Evolutionary conservation across 2,797 vertebrate species (phyloP).

Genomic region (Gymnothorax reevesii): DNA sequence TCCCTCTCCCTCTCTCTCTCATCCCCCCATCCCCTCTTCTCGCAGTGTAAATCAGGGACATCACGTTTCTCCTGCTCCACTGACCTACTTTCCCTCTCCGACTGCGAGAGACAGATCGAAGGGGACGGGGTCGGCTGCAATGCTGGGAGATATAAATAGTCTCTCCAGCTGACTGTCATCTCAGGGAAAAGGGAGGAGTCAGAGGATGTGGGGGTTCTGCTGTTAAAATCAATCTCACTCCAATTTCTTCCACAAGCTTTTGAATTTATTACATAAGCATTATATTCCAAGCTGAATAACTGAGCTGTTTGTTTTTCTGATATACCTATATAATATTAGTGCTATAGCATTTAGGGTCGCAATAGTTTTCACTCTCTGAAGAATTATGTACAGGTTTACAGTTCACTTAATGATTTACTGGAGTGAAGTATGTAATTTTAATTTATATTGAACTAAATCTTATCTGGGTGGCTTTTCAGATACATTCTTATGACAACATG

Average conservation of each 20-base stretch:
- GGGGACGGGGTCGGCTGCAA: conserved; percentile 60
- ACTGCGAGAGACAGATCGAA: conserved; percentile 54
- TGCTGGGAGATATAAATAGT: conserved; percentile 72
- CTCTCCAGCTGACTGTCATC: conserved; percentile 73
- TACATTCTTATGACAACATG: neutral
- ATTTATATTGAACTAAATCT: neutral
- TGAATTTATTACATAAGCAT: neutral
- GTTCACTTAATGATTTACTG: neutral
- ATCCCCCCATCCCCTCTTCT: conserved; percentile 35
- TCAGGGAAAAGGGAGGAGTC: conserved; percentile 38
- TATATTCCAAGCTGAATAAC: neutral
- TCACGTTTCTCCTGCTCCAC: conserved; percentile 70
- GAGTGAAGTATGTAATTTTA: neutral
- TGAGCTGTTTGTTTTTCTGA: neutral
- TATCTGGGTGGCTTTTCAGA: neutral
- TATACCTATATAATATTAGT: too few relatives aligned
- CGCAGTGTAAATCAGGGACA: conserved; percentile 62
- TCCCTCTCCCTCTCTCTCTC: conserved; percentile 34
- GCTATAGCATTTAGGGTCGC: too few relatives aligned
- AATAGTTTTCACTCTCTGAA: neutral
- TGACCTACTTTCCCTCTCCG: conserved; percentile 72
- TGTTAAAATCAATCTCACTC: neutral
- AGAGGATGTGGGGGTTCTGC: neutral
- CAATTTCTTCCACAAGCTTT: neutral
- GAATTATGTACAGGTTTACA: neutral